Evolutionary conservation across 2,797 vertebrate species (phyloP).

Genomic region (Falco naumanni): DNA sequence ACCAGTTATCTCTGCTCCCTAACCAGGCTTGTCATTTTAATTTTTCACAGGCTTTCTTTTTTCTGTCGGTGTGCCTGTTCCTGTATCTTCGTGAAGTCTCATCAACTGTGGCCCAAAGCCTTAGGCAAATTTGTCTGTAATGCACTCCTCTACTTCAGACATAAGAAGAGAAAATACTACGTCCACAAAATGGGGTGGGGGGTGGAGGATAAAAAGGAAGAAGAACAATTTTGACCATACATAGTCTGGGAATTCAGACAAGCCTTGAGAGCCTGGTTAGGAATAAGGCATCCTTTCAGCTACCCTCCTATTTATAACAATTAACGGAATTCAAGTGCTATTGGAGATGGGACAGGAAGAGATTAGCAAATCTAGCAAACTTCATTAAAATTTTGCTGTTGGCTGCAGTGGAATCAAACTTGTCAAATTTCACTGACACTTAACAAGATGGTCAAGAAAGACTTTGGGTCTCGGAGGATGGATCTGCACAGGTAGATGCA

Average conservation of each 20-base stretch:
- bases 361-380: background rate
- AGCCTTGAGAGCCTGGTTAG: background rate
- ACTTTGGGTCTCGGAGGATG: background rate
- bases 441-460: background rate
- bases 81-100: slow-evolving; percentile 62
- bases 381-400: background rate
- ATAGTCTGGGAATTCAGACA: background rate
- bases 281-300: background rate
- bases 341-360: background rate
- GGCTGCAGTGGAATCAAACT: background rate
- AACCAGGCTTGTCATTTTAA: slow-evolving; percentile 75
- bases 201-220: background rate
- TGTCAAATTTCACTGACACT: background rate
- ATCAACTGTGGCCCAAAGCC: slow-evolving; percentile 64
- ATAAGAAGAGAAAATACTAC: slow-evolving; percentile 5
- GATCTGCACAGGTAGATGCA: background rate
- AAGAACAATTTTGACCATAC: background rate
- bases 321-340: background rate
- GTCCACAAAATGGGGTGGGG: background rate
- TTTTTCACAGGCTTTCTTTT: slow-evolving; percentile 71
- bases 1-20: slow-evolving; percentile 65
- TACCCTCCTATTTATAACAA: background rate
- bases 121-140: slow-evolving; percentile 63
- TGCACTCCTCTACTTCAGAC: slow-evolving; percentile 40
- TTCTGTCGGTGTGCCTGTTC: slow-evolving; percentile 45